phyloP scores from a whole-genome alignment of 2,888 invertebrate species.

The Tupiocoris notatus region DNA sequence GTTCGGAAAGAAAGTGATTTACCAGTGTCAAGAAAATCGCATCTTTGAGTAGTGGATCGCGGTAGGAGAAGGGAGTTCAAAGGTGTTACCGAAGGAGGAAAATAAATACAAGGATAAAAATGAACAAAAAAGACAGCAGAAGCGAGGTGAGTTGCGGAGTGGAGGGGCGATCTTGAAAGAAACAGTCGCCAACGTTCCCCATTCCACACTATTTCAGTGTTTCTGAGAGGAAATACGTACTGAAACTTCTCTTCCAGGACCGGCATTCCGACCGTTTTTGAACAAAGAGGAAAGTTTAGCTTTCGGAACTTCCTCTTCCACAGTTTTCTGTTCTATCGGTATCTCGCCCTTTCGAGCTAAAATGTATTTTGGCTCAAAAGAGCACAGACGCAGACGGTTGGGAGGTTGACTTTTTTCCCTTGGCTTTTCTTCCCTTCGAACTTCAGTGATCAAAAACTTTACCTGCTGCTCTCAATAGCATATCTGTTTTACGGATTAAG shows the following conservation, averaged over 20 bases:
- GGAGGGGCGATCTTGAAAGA: background rate
- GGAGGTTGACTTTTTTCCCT: background rate
- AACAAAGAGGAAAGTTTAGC: slow-evolving; percentile 35
- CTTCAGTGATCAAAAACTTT: slow-evolving; percentile 23
- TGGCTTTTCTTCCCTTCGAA: background rate
- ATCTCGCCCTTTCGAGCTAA: background rate
- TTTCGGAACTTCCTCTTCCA: slow-evolving; percentile 1
- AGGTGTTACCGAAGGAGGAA: background rate
- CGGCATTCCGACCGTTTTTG: slow-evolving; percentile 16
- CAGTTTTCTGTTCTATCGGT: background rate
- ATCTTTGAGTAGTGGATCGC: no score
- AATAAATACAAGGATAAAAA: background rate
- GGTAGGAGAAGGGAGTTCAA: no score
- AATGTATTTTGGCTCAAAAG: slow-evolving; percentile 6
- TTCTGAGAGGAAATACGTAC: background rate
- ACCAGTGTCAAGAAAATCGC: no score
- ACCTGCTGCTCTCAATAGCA: slow-evolving; percentile 25
- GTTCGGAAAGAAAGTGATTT: no score
- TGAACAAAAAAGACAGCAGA: background rate
- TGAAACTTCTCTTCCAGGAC: background rate
- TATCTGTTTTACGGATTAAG: slow-evolving; percentile 29
- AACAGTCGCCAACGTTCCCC: background rate
- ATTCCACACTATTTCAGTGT: background rate
- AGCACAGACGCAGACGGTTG: background rate
- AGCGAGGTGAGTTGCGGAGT: background rate